Percentiles rank a stretch among this genome's conserved stretches.
Conservation (phyloP, 2,888 invertebrate genomes). For the Limnephilus rhombicus region DNA sequence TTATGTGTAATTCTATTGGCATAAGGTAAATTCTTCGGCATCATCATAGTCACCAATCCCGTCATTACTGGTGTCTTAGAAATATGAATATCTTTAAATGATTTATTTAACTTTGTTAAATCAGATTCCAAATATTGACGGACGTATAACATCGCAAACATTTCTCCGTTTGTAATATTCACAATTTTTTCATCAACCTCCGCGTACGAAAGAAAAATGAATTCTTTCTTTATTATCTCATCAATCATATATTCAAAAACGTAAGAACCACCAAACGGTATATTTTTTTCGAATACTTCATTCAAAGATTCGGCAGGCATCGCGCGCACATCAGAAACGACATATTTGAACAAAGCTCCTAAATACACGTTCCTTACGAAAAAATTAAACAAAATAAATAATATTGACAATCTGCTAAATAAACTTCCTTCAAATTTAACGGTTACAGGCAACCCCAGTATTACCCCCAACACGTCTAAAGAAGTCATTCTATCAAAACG, state of each 20-base stretch:
- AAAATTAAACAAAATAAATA: constrained; percentile 17
- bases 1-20: neutral
- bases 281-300: neutral
- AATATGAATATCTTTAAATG: neutral
- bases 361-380: constrained; percentile 30
- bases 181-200: neutral
- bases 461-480: constrained; percentile 22
- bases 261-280: neutral
- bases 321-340: neutral
- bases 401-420: neutral
- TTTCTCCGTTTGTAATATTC: neutral
- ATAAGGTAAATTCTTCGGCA: neutral
- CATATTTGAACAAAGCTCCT: neutral
- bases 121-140: neutral
- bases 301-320: neutral
- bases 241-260: neutral
- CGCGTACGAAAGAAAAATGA: neutral
- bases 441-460: constrained; percentile 12
- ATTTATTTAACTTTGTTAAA: neutral
- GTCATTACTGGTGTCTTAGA: neutral
- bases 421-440: neutral
- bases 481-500: neutral
- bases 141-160: neutral
- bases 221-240: neutral
- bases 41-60: neutral